phyloP scores from a whole-genome alignment of 2,113 vertebrate species.

The Platanista minor region DNA sequence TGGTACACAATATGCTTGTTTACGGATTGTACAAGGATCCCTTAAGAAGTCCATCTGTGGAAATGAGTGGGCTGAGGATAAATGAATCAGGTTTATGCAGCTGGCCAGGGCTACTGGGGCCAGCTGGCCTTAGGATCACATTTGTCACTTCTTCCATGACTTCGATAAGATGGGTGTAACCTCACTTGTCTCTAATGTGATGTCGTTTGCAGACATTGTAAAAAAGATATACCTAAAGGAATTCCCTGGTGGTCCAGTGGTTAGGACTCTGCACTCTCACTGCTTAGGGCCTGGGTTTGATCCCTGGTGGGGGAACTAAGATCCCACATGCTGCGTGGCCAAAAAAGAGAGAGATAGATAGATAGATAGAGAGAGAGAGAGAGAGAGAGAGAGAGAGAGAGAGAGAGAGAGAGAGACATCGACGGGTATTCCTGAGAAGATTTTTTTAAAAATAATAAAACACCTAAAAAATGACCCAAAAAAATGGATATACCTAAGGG shows the following conservation, averaged over 20 bases:
- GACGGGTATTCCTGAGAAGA: too few relatives aligned
- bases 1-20: neutral
- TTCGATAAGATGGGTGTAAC: neutral
- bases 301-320: too few relatives aligned
- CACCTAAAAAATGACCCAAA: too few relatives aligned
- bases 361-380: too few relatives aligned
- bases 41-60: neutral
- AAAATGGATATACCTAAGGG: neutral
- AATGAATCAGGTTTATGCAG: neutral
- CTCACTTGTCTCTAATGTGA: neutral
- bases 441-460: too few relatives aligned
- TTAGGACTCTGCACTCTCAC: too few relatives aligned
- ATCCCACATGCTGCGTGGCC: too few relatives aligned
- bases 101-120: neutral
- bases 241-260: too few relatives aligned
- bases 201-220: neutral
- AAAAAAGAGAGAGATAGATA: too few relatives aligned
- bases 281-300: too few relatives aligned
- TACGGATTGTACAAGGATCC: neutral
- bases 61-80: neutral
- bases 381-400: too few relatives aligned
- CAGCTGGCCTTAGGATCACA: neutral
- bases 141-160: neutral
- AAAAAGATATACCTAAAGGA: neutral
- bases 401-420: too few relatives aligned